phyloP scores from a whole-genome alignment of 2,888 invertebrate genomes.

The Macaria notata region DNA sequence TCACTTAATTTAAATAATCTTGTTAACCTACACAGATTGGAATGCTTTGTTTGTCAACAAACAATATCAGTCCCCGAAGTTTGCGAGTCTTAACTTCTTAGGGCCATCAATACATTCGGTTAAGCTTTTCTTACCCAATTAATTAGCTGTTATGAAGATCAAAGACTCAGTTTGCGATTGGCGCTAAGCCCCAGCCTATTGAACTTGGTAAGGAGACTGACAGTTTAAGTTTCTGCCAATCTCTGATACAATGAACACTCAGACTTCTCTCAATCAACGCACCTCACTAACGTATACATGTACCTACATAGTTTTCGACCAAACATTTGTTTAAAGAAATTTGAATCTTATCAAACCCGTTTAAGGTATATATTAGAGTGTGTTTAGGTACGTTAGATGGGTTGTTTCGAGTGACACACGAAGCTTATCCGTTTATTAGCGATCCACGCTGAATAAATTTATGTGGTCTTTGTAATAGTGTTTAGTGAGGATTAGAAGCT shows the following conservation, averaged over 20 bases:
- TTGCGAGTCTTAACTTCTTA: constrained; percentile 37
- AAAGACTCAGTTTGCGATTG: constrained; percentile 65
- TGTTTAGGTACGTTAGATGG: constrained; percentile 30
- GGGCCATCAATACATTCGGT: constrained; percentile 61
- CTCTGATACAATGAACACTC: constrained; percentile 57
- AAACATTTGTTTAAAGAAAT: constrained; percentile 42
- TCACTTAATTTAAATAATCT: constrained; percentile 8
- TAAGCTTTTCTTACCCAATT: constrained; percentile 69
- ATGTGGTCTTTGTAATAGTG: constrained; percentile 69
- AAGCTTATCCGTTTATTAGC: constrained; percentile 68
- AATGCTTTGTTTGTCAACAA: constrained; percentile 44
- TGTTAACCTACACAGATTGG: constrained; percentile 22
- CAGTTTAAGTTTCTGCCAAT: constrained; percentile 68
- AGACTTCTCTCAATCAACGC: constrained; percentile 65
- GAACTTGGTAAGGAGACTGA: constrained; percentile 65
- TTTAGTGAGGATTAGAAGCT: constrained; percentile 68
- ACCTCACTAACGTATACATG: constrained; percentile 29
- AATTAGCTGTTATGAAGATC: constrained; percentile 76
- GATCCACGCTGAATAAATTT: constrained; percentile 70
- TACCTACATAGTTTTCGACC: constrained; percentile 56
- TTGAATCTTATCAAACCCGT: constrained; percentile 32
- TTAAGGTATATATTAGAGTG: constrained; percentile 38
- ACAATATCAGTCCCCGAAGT: constrained; percentile 49
- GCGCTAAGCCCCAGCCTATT: constrained; percentile 60
- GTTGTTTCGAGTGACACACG: constrained; percentile 41